Percentiles rank a stretch among this genome's conserved stretches.
Evolutionary conservation across 2,797 vertebrate species (phyloP).

Genomic region (Micromesistius poutassou): DNA sequence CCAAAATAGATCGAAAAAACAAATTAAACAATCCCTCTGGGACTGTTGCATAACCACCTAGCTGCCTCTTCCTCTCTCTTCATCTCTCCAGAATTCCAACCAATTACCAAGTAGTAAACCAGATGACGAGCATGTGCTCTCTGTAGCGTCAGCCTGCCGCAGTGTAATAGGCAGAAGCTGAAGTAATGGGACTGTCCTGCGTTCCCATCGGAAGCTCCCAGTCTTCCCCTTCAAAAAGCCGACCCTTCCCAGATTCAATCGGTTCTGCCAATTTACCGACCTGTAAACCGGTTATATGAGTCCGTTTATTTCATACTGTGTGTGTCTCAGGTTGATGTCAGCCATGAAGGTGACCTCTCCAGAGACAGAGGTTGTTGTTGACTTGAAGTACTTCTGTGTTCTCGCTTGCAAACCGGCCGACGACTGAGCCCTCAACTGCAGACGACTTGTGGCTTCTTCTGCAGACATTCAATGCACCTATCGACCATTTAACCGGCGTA

Average conservation of each 20-base stretch:
- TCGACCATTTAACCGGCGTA: not conserved
- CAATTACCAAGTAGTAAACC: not conserved
- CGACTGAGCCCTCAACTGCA: constrained; percentile 23
- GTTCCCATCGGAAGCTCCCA: not conserved
- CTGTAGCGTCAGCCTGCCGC: not conserved
- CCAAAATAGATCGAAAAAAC: not conserved
- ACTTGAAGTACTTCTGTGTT: constrained; percentile 64
- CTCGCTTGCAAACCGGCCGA: constrained; percentile 60
- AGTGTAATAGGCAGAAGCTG: not conserved
- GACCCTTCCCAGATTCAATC: not conserved
- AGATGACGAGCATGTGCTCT: not conserved
- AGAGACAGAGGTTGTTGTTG: constrained; percentile 62
- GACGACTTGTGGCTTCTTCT: not conserved
- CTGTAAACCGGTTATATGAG: too few relatives aligned
- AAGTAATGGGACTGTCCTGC: not conserved
- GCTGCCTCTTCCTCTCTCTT: not conserved
- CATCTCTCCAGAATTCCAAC: not conserved
- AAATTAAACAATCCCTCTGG: not conserved
- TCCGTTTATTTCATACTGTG: not conserved
- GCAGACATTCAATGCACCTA: not conserved
- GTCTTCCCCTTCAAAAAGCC: not conserved
- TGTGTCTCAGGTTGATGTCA: constrained; percentile 57
- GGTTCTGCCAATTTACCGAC: not conserved
- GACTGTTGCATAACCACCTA: not conserved
- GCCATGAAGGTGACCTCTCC: constrained; percentile 63